These are phyloP conservation scores for Rhizoglyphus robini DNA, from an alignment of 1,140 invertebrate genomes.

Conservation along the genomic window DNA sequence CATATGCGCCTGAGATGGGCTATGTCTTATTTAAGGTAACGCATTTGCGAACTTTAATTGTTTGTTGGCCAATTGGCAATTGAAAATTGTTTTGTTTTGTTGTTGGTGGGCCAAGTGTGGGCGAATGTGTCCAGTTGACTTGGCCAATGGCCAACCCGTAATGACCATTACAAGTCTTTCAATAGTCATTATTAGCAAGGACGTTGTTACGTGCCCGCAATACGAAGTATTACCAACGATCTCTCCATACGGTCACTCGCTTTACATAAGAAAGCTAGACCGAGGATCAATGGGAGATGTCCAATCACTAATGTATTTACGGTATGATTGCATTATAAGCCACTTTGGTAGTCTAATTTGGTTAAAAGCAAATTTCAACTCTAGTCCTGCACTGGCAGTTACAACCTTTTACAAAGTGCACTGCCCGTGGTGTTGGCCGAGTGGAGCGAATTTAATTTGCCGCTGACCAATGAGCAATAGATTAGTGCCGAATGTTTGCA, in stretches of 20 bases:
- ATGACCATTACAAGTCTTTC: conserved; percentile 14
- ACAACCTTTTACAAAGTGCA: not conserved
- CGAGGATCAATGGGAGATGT: conserved; percentile 13
- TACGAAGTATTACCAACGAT: not conserved
- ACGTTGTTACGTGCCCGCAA: not conserved
- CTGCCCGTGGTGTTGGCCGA: not conserved
- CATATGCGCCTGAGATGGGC: not conserved
- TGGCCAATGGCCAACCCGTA: not conserved
- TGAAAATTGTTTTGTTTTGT: not conserved
- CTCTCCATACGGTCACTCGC: too few relatives aligned
- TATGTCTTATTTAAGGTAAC: too few relatives aligned
- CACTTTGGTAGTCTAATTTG: conserved; percentile 10
- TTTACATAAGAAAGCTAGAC: too few relatives aligned
- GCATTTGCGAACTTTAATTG: not conserved
- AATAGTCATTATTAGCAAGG: conserved; percentile 7
- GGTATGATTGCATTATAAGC: conserved; percentile 12
- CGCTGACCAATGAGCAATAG: not conserved
- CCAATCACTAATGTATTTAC: conserved; percentile 12
- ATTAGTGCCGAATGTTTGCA: not conserved
- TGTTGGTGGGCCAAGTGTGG: not conserved
- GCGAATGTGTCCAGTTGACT: not conserved
- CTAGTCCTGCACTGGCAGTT: not conserved
- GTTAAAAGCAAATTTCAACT: not conserved
- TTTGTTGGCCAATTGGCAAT: not conserved
- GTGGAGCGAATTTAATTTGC: not conserved